These are phyloP conservation scores for Tachycineta bicolor DNA, from an alignment of 2,113 vertebrate genomes.

Conservation along the genomic window DNA sequence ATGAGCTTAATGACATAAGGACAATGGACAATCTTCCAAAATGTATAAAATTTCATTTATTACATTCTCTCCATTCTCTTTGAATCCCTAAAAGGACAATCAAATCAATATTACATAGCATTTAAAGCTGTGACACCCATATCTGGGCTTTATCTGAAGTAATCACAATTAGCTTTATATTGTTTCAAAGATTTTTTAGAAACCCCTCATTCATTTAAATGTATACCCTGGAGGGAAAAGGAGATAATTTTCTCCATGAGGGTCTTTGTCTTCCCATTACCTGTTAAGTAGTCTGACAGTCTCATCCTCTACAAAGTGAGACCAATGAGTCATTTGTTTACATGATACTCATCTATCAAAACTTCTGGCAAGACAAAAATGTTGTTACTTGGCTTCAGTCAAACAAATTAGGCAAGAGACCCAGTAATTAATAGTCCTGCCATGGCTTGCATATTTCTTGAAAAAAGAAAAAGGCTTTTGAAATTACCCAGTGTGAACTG, in stretches of 20 bases:
- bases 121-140: neutral
- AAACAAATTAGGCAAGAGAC: neutral
- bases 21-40: neutral
- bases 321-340: neutral
- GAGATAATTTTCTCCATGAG: neutral
- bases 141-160: neutral
- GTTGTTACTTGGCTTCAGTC: neutral
- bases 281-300: neutral
- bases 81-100: neutral
- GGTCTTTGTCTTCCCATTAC: neutral
- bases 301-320: neutral
- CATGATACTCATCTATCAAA: neutral
- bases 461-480: neutral
- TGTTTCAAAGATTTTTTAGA: neutral
- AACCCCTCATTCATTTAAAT: neutral
- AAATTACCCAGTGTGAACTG: neutral
- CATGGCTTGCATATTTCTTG: neutral
- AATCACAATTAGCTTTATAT: neutral
- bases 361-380: neutral
- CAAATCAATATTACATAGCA: neutral
- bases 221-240: neutral
- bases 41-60: neutral
- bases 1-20: neutral
- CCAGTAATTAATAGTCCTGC: neutral
- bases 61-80: neutral